Conservation (phyloP, 2,113 vertebrate species). For the Epinephelus moara region DNA sequence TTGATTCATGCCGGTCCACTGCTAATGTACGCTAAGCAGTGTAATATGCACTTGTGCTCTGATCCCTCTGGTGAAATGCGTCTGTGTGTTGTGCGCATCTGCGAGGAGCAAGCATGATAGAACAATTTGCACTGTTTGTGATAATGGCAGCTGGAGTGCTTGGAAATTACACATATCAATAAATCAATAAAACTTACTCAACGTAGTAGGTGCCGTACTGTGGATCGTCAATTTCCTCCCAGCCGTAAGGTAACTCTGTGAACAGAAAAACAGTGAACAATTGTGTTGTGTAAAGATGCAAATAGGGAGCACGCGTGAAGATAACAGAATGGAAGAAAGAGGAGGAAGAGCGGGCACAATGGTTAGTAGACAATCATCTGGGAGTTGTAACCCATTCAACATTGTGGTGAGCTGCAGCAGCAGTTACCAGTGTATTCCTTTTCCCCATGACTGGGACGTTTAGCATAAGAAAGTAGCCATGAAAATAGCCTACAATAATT, state of each 20-base stretch:
- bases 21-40: slow-evolving; percentile 55
- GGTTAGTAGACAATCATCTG: slow-evolving; percentile 20
- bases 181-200: slow-evolving; percentile 89
- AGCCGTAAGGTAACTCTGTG: slow-evolving; percentile 97
- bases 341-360: not conserved
- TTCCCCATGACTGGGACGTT: slow-evolving; percentile 23
- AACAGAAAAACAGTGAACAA: slow-evolving; percentile 22
- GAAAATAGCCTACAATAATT: slow-evolving; percentile 47
- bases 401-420: not conserved
- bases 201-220: slow-evolving; percentile 98
- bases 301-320: slow-evolving; percentile 4
- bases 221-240: slow-evolving; percentile 99
- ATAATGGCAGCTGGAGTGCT: slow-evolving; percentile 15
- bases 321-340: slow-evolving; percentile 12
- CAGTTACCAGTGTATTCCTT: slow-evolving; percentile 18
- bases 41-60: slow-evolving; percentile 31
- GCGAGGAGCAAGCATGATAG: slow-evolving; percentile 7
- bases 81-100: slow-evolving; percentile 26
- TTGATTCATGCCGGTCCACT: slow-evolving; percentile 47
- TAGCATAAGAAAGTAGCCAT: slow-evolving; percentile 47
- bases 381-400: slow-evolving; percentile 24
- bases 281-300: slow-evolving; percentile 30
- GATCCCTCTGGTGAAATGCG: slow-evolving; percentile 29
- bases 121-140: slow-evolving; percentile 10
- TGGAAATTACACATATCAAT: slow-evolving; percentile 29